phyloP scores from a whole-genome alignment of 1,140 invertebrate species.

The Coptotermes formosanus region DNA sequence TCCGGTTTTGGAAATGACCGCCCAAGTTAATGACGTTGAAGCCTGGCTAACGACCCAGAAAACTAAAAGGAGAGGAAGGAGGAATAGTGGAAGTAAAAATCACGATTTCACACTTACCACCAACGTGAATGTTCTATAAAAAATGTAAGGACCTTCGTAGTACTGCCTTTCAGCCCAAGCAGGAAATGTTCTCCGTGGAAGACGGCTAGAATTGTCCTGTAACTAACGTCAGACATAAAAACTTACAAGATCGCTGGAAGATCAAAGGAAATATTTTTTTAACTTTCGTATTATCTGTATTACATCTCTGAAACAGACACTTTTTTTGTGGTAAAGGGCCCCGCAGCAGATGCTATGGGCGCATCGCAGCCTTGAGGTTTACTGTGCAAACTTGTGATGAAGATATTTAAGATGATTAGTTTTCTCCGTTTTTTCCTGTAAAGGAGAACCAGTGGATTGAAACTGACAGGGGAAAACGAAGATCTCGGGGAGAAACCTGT shows the following conservation, averaged over 20 bases:
- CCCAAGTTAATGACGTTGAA: neutral
- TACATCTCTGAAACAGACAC: neutral
- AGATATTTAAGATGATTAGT: too few relatives aligned
- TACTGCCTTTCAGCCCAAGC: neutral
- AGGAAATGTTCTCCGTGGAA: neutral
- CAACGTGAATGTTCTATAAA: neutral
- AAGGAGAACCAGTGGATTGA: too few relatives aligned
- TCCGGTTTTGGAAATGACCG: conserved; percentile 10
- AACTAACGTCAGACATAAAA: neutral
- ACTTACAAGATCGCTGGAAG: neutral
- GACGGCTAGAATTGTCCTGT: neutral
- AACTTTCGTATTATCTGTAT: neutral
- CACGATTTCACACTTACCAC: neutral
- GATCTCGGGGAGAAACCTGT: too few relatives aligned
- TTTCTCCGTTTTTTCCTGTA: too few relatives aligned
- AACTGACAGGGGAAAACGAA: too few relatives aligned
- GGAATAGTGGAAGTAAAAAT: neutral
- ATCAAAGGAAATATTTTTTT: neutral
- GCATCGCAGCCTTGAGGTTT: too few relatives aligned
- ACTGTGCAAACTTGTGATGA: too few relatives aligned
- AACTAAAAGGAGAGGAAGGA: neutral
- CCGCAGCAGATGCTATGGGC: too few relatives aligned
- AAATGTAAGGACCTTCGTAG: neutral
- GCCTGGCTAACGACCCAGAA: neutral
- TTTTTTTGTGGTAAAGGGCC: too few relatives aligned